Percentiles rank a stretch among this genome's conserved stretches.
Conservation (phyloP, 1,140 invertebrate genomes). For the Tachypleus tridentatus region DNA sequence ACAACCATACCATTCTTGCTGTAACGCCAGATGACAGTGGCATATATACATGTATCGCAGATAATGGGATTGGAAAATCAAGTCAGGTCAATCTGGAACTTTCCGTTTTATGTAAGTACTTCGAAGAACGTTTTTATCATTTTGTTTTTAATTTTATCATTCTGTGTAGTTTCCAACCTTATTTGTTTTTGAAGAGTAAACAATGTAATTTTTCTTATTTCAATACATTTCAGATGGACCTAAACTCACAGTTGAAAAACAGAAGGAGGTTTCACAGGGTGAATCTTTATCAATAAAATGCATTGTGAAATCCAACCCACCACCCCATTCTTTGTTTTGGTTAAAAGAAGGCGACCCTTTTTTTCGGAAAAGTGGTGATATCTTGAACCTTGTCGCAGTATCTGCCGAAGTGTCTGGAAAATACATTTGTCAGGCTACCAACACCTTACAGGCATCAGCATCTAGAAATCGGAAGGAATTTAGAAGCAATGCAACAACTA, state of each 20-base stretch:
- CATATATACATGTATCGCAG: conserved; percentile 67
- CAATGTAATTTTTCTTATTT: no score
- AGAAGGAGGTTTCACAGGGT: conserved; percentile 61
- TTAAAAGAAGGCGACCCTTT: conserved; percentile 66
- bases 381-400: conserved; percentile 55
- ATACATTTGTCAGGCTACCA: conserved; percentile 72
- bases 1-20: conserved; percentile 24
- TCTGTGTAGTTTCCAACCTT: no score
- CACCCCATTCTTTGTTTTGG: conserved; percentile 61
- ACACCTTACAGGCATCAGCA: conserved; percentile 59
- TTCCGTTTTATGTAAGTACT: conserved; percentile 31
- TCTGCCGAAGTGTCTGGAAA: conserved; percentile 68
- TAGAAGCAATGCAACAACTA: conserved; percentile 57
- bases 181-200: not conserved
- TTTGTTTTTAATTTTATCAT: no score
- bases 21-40: conserved; percentile 53
- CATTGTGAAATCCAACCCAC: conserved; percentile 73
- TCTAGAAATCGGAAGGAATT: conserved; percentile 41
- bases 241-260: conserved; percentile 40
- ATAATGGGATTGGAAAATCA: conserved; percentile 53
- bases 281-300: conserved; percentile 68
- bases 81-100: conserved; percentile 16
- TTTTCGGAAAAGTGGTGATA: conserved; percentile 63
- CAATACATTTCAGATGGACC: conserved; percentile 45
- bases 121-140: not conserved